Conservation (phyloP, 2,888 invertebrate genomes). For the Timema podura region DNA sequence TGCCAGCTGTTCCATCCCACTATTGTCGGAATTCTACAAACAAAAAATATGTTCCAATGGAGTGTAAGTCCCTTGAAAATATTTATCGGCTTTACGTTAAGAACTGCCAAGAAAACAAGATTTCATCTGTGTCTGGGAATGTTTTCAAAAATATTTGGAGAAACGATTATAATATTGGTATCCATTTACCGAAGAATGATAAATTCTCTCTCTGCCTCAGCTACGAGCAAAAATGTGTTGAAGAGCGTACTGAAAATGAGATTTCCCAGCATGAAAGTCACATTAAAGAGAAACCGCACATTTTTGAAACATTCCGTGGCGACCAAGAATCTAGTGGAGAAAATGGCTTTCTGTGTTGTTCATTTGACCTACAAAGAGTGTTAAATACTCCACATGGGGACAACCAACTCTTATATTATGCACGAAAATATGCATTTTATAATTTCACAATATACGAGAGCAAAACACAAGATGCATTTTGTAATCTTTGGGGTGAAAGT, state of each 20-base stretch:
- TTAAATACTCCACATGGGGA: constrained; percentile 8
- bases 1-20: constrained; percentile 1
- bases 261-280: background rate
- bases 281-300: background rate
- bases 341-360: constrained; percentile 6
- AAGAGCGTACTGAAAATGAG: background rate
- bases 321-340: background rate
- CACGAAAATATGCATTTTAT: constrained; percentile 38
- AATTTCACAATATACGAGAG: constrained; percentile 40
- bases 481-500: constrained; percentile 37
- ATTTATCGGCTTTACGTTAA: constrained; percentile 2
- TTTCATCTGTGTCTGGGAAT: background rate
- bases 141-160: constrained; percentile 5
- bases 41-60: background rate
- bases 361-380: background rate
- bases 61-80: background rate
- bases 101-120: background rate
- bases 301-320: background rate
- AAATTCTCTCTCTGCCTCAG: background rate
- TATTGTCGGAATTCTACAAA: background rate
- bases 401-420: constrained; percentile 29
- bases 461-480: constrained; percentile 34
- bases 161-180: background rate
- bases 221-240: background rate
- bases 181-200: background rate